Base-by-base conservation (phyloP, 2,797 vertebrate genomes). In the Lateolabrax maculatus region DNA sequence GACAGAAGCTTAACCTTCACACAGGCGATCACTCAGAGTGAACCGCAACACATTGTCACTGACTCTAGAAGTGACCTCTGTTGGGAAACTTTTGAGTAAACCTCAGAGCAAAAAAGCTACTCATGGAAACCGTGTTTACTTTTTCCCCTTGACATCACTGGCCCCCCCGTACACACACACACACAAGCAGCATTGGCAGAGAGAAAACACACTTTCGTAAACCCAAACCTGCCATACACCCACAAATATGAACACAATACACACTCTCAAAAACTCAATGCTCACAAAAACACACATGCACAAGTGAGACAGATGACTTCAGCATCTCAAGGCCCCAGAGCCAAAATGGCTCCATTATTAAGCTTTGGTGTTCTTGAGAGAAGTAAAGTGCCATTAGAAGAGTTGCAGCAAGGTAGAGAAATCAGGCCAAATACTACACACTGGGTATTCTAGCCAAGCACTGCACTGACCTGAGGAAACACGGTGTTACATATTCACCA, bases 401-500 rank as follows among this genome's bases (percentile, higher is more conserved):
- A 67, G 51, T 5, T 84, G 68, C 51, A 89, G 43, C 62, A 74
- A 68, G 36, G 71, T 83, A 55, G 52, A 76, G 48, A 74, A 82
- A 82, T 39, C 37, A 44, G 69, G 75, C 9, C 61, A 65, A 79
- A 81, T 12, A 58, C 63, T 46, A 49, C 27, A 56, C 48, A 63
- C 11, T 0, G 27, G 5, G 34, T 41, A 36, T 21, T 79, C 57
- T 73, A 49, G 39, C 36, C 19, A n/a, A 52, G 53, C 56, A 55
- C 56, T 51, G 16, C 62, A 29, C 9, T 78, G 66, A 86, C 62
- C 79, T 52, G 29, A 68, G 81, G 73, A 80, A 78, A 85, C 68
- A 76, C 79, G 27, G 39, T 1, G 84, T 92, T 88, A 90, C 81
- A 88, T 71, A 92, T 92, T 89, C 63, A 94, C 90, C 77, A 57